Conservation (phyloP, 2,113 vertebrate species). For the Rutilus rutilus region DNA sequence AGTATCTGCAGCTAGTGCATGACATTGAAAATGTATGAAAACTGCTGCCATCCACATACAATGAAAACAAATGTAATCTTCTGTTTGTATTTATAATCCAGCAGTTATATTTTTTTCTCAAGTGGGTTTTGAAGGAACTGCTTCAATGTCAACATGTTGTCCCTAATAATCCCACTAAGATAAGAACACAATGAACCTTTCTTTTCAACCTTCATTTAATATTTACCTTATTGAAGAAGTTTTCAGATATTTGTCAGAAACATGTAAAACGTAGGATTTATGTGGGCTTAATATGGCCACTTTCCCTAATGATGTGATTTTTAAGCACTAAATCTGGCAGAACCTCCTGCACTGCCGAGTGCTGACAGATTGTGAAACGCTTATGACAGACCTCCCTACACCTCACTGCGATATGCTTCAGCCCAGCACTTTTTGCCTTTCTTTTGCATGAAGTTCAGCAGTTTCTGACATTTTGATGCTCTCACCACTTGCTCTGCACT, state of each 20-base stretch:
- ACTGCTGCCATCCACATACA: background rate
- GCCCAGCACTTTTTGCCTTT: background rate
- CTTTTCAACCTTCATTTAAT: background rate
- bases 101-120: background rate
- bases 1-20: background rate
- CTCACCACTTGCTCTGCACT: background rate
- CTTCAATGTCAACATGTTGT: background rate
- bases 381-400: conserved; percentile 23
- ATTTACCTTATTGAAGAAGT: background rate
- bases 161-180: background rate
- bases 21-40: background rate
- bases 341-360: background rate
- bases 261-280: background rate
- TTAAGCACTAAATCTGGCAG: conserved; percentile 18
- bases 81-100: conserved; percentile 3
- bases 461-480: background rate
- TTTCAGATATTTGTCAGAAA: background rate
- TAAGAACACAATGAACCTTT: background rate
- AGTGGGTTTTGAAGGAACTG: background rate
- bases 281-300: background rate
- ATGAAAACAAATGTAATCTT: background rate
- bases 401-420: background rate
- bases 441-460: background rate
- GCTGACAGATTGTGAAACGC: background rate
- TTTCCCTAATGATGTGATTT: background rate